Evolutionary conservation across 2,113 vertebrate species (phyloP), one percentile per base, ranked within the genome.

Genomic region (Naja naja): DNA sequence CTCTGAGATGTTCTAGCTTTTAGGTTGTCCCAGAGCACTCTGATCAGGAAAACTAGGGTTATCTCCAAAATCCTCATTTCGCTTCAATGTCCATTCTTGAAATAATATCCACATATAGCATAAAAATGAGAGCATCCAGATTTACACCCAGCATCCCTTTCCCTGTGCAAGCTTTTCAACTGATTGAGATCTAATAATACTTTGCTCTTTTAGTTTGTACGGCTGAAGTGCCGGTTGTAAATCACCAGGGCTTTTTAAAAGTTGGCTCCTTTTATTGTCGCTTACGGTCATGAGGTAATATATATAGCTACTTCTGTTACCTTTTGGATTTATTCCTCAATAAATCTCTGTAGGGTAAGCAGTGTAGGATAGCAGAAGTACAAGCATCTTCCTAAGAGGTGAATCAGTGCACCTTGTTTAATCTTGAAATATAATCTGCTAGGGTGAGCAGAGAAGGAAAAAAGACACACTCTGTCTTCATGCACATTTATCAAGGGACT

Each of bases 81-180:
- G 18, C 9, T 23, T n/a, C 53, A n/a, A 81, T 60, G 27, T 14
- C 88, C 49, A 12, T 45, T 34, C 55, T 64, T 85, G 69, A 89
- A 89, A 23, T 52, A 89, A 53, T 56, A 86, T 25, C 54, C 85
- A 6, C 6, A 45, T 34, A 52, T 34, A 45, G 11, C 47, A 30
- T 53, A 20, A 60, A 55, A 60, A 49, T 18, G 22, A 52, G 56
- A 52, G 52, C 86, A 91, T 94, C 34, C 39, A 53, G 43, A 34
- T 85, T 88, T 85, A 88, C 34, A 52, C 2, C 90, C 27, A 23
- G n/a, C n/a, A 47, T 47, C 52, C 27, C 34, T 64, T 74, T 47
- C 43, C 34, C 90, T 93, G 93, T 91, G 54, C 16, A 89, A 56
- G 43, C 47, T 52, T 89, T 95, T 45, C 20, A 30, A 27, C 34